Evolutionary conservation across 2,888 invertebrate species (phyloP).

Genomic region (Pseudococcus longispinus): DNA sequence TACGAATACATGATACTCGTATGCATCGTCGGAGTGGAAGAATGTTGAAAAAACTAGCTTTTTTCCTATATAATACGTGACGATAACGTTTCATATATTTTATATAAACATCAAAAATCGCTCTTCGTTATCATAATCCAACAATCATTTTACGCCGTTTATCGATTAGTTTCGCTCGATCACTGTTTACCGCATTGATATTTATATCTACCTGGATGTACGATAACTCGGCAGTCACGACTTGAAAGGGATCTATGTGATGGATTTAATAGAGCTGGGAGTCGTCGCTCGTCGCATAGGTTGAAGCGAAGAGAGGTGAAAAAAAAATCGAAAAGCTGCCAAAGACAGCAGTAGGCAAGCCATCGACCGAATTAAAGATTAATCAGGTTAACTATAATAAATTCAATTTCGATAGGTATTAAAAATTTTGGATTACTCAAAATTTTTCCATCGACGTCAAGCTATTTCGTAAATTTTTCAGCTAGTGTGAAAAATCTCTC

Average conservation of each 20-base stretch:
- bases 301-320: background rate
- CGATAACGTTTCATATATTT: background rate
- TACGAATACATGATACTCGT: background rate
- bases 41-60: background rate
- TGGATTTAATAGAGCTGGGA: background rate
- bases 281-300: background rate
- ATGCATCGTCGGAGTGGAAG: background rate
- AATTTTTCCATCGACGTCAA: too few relatives aligned
- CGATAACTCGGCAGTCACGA: constrained; percentile 17
- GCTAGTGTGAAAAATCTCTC: too few relatives aligned
- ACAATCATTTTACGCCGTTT: constrained; percentile 48
- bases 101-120: background rate
- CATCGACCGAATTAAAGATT: background rate
- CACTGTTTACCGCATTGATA: constrained; percentile 24
- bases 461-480: too few relatives aligned
- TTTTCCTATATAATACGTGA: constrained; percentile 24
- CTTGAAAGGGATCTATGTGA: background rate
- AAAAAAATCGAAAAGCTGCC: background rate
- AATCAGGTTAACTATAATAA: constrained; percentile 9
- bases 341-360: background rate
- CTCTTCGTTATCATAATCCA: constrained; percentile 33
- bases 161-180: constrained; percentile 47
- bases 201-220: constrained; percentile 21
- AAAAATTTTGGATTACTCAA: too few relatives aligned
- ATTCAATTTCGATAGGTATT: too few relatives aligned